Base-by-base conservation (phyloP, 1,140 invertebrate species). In the Sitophilus oryzae region DNA sequence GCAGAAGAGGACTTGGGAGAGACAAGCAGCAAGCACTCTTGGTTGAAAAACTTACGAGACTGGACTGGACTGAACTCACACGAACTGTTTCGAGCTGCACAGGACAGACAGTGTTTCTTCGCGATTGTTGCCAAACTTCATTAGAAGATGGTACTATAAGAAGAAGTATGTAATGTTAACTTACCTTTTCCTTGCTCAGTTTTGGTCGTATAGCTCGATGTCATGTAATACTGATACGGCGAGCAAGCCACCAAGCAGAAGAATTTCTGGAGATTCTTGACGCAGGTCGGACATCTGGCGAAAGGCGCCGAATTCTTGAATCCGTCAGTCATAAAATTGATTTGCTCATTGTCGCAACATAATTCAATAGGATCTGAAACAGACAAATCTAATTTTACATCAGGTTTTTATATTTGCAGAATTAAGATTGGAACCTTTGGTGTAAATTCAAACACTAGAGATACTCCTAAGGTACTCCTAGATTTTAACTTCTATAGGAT, bases 191-290 rank as follows among this genome's bases (percentile, higher is more conserved):
- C 47, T n/a, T 49, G 36, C 38, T 19, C 36, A 3, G 8, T 1
- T 16, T 2, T 19, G 1, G 30, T 36, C 5, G 22, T 22, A 37
- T 44, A 56, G 22, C 9, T 9, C 8, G 8, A 9, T 11, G n/a
- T 44, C 41, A 56, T 21, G 21, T 56, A 44, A 16, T 51, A 16
- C 15, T 85, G 82, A 48, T 81, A 74, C 1, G 77, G 71, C 1
- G 72, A 72, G 67, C 83, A 85, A n/a, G 76, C 79, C 63, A 82
- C 73, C 56, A 78, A 73, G 58, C 83, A 85, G 11, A 82, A 77
- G 11, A 77, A 71, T 15, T 73, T 63, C 1, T 73, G 74, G 40
- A 82, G 72, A 57, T 85, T 85, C 47, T 70, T 67, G 0, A 75
- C 45, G 58, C 83, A 85, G 0, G 77, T 78, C 6, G 78, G 76